Percentiles rank a stretch among this genome's conserved stretches.
Evolutionary conservation across 2,113 vertebrate species (phyloP).

Genomic region (Paraplagusia blochii): DNA sequence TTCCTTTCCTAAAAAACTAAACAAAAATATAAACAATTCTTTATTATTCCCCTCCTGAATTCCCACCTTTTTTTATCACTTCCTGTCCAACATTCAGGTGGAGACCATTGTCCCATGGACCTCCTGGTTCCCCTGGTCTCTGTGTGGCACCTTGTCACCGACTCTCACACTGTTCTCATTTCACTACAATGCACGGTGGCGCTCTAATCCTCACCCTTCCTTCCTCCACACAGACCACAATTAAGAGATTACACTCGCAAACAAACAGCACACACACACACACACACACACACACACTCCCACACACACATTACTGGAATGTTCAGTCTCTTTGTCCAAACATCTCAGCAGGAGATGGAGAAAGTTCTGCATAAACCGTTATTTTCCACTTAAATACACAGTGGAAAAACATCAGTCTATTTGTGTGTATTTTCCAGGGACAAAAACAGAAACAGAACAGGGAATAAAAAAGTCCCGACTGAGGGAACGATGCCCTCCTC

Average conservation of each 20-base stretch:
- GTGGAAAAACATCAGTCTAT: constrained; percentile 40
- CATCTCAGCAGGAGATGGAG: constrained; percentile 49
- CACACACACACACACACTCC: constrained; percentile 23
- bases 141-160: constrained; percentile 52
- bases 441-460: constrained; percentile 14
- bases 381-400: constrained; percentile 47
- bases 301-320: constrained; percentile 17
- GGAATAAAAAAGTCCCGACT: constrained; percentile 30
- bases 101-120: constrained; percentile 35
- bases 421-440: constrained; percentile 25
- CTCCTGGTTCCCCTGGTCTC: constrained; percentile 41
- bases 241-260: constrained; percentile 66
- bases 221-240: constrained; percentile 57
- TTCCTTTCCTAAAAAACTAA: too few species aligned
- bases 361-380: constrained; percentile 50
- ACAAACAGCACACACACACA: constrained; percentile 35
- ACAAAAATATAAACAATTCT: too few species aligned
- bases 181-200: constrained; percentile 42
- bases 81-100: constrained; percentile 45
- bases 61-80: constrained; percentile 18
- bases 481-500: constrained; percentile 37
- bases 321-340: constrained; percentile 33
- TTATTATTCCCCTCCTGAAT: neutral
- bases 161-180: constrained; percentile 52
- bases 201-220: constrained; percentile 66